A percentile compares a stretch with the other conserved stretches of the same genome.
These are phyloP conservation scores for Brachyistius frenatus DNA, from an alignment of 2,113 vertebrate genomes.

Conservation along the genomic window DNA sequence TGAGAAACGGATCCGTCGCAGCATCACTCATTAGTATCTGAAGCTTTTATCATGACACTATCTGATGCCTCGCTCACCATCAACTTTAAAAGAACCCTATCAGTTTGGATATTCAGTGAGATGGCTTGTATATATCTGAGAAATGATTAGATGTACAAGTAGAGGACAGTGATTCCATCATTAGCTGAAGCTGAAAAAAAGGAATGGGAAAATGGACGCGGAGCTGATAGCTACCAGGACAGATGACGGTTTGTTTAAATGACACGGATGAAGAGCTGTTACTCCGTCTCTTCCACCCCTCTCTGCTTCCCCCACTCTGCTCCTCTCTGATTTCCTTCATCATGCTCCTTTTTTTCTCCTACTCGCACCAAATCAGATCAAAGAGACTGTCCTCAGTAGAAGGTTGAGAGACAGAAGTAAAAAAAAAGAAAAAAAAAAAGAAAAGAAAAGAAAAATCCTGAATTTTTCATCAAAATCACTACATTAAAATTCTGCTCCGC, in stretches of 20 bases:
- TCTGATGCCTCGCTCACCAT: constrained; percentile 31
- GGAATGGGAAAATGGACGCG: not conserved
- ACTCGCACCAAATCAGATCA: constrained; percentile 64
- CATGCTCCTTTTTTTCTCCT: constrained; percentile 30
- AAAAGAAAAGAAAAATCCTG: constrained; percentile 8
- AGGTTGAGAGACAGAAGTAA: constrained; percentile 40
- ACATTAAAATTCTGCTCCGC: constrained; percentile 61
- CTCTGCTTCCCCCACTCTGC: not conserved
- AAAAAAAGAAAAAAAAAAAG: not conserved
- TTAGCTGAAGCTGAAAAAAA: constrained; percentile 27
- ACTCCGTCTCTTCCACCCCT: constrained; percentile 2
- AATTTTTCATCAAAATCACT: constrained; percentile 69
- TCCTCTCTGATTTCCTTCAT: constrained; percentile 31
- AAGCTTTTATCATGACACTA: constrained; percentile 45
- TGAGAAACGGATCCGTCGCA: not conserved
- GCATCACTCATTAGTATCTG: constrained; percentile 29
- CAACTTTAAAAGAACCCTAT: constrained; percentile 19
- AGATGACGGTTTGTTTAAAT: constrained; percentile 37
- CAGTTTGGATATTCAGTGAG: not conserved
- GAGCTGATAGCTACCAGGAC: constrained; percentile 21
- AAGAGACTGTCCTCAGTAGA: constrained; percentile 63
- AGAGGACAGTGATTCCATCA: constrained; percentile 27
- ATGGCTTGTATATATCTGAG: not conserved
- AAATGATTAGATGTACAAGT: constrained; percentile 17
- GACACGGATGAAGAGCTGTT: constrained; percentile 15